Evolutionary conservation across 2,113 vertebrate species (phyloP), one percentile per base, ranked within the genome.

Genomic region (Numida meleagris): DNA sequence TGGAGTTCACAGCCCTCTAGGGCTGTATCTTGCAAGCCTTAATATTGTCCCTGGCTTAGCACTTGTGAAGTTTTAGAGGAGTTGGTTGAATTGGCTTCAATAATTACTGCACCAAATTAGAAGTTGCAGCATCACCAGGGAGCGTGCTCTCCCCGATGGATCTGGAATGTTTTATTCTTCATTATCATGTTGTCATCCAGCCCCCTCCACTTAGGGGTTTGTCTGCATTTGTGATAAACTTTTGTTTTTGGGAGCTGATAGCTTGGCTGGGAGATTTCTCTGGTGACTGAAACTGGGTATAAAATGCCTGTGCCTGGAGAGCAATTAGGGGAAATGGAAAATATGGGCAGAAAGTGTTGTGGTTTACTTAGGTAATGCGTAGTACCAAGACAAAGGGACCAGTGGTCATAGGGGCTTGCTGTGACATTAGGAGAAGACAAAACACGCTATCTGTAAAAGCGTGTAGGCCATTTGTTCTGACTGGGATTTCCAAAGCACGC

Each of bases 151-250:
- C 75, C 66, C 88, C 36, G 25, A 3, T 68, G 86, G 77, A 68
- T 75, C 67, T 51, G 0, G 4, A 81, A 68, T 85, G 76, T 67
- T 91, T 94, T 89, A 93, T 96, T 83, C 91, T 91, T 94, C 94
- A 95, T 96, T 96, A 96, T 84, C 86, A 55, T 94, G 59, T 86
- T 96, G 94, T 96, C 94, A 96, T 93, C 85, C 82, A 85, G 2
- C 40, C 80, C 86, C 76, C 80, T 94, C 46, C 73, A 14, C 85
- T 88, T 45, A 20, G 48, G 74, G 25, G 25, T 89, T 91, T 83
- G 90, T 72, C 90, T 88, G 85, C 75, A 43, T 91, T 88, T 59
- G 61, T 85, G 76, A 94, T 79, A 89, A 93, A 86, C 62, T 89
- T 55, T 82, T 88, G 71, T 51, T 94, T 95, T 80, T 25, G 29